Conservation (phyloP, 2,888 invertebrate species). For the Drosophila monieri region DNA sequence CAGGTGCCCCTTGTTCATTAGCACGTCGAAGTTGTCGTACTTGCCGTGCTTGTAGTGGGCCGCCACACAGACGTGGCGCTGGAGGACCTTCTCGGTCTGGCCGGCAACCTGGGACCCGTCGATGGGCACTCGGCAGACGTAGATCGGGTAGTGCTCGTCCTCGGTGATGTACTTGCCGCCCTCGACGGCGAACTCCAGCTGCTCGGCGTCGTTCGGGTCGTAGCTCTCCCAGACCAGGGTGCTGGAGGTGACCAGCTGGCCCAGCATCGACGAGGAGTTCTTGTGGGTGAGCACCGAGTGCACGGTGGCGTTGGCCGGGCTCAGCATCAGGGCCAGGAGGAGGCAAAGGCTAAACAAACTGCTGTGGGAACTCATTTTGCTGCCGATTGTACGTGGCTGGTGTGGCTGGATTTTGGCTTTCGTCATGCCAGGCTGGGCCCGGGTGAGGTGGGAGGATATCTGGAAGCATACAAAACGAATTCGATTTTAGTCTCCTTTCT, state of each 20-base stretch:
- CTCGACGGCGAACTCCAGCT: slow-evolving; percentile 88
- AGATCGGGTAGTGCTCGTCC: slow-evolving; percentile 85
- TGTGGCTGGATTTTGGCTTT: slow-evolving; percentile 24
- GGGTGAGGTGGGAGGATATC: slow-evolving; percentile 39
- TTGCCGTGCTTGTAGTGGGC: slow-evolving; percentile 86
- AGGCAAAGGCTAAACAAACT: slow-evolving; percentile 13
- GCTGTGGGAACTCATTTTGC: slow-evolving; percentile 20
- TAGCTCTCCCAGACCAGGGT: slow-evolving; percentile 90
- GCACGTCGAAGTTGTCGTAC: slow-evolving; percentile 88
- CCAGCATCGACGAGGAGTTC: slow-evolving; percentile 83
- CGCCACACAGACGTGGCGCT: slow-evolving; percentile 88
- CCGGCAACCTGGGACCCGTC: slow-evolving; percentile 91
- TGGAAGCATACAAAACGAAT: slow-evolving; percentile 23
- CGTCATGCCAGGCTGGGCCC: slow-evolving; percentile 45
- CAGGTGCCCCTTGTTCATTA: slow-evolving; percentile 91
- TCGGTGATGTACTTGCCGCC: slow-evolving; percentile 85
- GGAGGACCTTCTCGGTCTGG: slow-evolving; percentile 82
- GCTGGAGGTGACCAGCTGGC: slow-evolving; percentile 91
- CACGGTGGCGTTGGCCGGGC: slow-evolving; percentile 60
- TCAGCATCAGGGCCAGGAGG: slow-evolving; percentile 30
- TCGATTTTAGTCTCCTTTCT: slow-evolving; percentile 7
- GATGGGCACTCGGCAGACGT: slow-evolving; percentile 90
- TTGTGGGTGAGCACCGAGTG: slow-evolving; percentile 81
- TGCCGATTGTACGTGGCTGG: slow-evolving; percentile 46
- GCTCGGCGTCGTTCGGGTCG: slow-evolving; percentile 83